Conservation (phyloP, 2,888 invertebrate species). For the Schizotus pectinicornis region DNA sequence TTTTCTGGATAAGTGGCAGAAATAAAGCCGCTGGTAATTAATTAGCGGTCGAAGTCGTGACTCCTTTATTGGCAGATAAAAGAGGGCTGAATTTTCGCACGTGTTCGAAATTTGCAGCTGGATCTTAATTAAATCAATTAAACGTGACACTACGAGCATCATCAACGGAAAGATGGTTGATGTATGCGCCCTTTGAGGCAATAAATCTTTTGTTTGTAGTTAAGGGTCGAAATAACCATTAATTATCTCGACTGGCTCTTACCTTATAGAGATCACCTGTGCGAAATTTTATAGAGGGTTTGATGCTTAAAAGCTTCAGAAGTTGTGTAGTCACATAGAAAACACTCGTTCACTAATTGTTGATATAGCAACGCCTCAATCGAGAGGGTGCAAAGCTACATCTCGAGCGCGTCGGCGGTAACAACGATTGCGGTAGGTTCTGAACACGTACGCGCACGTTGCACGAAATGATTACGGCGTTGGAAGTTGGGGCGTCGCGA, state of each 20-base stretch:
- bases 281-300: not conserved
- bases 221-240: slow-evolving; percentile 14
- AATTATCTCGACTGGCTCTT: slow-evolving; percentile 18
- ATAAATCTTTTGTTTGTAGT: slow-evolving; percentile 21
- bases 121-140: slow-evolving; percentile 32
- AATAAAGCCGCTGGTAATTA: no score
- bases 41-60: not conserved
- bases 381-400: slow-evolving; percentile 9
- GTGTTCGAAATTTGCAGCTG: slow-evolving; percentile 21
- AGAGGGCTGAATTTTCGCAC: slow-evolving; percentile 20
- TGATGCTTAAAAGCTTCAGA: slow-evolving; percentile 2
- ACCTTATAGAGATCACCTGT: slow-evolving; percentile 19
- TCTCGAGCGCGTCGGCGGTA: slow-evolving; percentile 8
- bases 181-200: slow-evolving; percentile 18
- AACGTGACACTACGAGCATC: slow-evolving; percentile 24
- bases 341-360: slow-evolving; percentile 12
- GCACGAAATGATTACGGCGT: slow-evolving; percentile 1
- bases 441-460: slow-evolving; percentile 21
- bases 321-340: slow-evolving; percentile 9
- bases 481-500: slow-evolving; percentile 26
- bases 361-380: not conserved
- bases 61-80: slow-evolving; percentile 6
- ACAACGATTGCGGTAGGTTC: slow-evolving; percentile 4
- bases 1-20: not conserved
- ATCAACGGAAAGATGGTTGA: slow-evolving; percentile 20